phyloP scores from a whole-genome alignment of 2,797 vertebrate species.

The Okamejei kenojei region DNA sequence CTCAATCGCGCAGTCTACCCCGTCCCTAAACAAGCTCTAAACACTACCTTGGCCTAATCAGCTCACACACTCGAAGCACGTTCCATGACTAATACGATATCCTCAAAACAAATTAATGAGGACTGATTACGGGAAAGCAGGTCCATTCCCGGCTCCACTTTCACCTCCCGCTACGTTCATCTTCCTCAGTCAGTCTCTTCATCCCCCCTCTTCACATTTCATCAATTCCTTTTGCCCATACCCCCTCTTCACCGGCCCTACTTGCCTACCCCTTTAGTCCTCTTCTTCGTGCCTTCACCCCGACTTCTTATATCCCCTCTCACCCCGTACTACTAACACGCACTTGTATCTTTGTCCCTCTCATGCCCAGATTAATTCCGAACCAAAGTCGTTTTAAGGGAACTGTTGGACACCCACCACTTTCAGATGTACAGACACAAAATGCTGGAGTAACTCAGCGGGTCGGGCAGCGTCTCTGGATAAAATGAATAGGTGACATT shows the following conservation, averaged over 20 bases:
- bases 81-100: background rate
- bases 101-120: slow-evolving; percentile 38
- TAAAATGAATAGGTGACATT: too few species aligned
- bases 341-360: slow-evolving; percentile 43
- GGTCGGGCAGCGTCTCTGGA: too few species aligned
- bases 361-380: slow-evolving; percentile 48
- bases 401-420: background rate
- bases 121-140: slow-evolving; percentile 30
- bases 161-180: slow-evolving; percentile 37
- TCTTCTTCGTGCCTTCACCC: background rate
- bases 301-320: slow-evolving; percentile 40
- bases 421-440: too few species aligned
- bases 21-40: slow-evolving; percentile 55
- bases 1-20: slow-evolving; percentile 49
- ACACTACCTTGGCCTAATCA: slow-evolving; percentile 51
- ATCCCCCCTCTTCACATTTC: slow-evolving; percentile 13
- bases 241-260: background rate
- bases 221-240: background rate
- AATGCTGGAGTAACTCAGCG: too few species aligned
- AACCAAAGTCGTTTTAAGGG: background rate
- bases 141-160: background rate
- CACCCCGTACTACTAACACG: slow-evolving; percentile 28
- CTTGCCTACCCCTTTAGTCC: slow-evolving; percentile 15
- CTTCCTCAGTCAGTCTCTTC: slow-evolving; percentile 41
- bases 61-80: slow-evolving; percentile 37